Evolutionary conservation across 2,888 invertebrate genomes (phyloP).

Genomic region (Acleris emargana): DNA sequence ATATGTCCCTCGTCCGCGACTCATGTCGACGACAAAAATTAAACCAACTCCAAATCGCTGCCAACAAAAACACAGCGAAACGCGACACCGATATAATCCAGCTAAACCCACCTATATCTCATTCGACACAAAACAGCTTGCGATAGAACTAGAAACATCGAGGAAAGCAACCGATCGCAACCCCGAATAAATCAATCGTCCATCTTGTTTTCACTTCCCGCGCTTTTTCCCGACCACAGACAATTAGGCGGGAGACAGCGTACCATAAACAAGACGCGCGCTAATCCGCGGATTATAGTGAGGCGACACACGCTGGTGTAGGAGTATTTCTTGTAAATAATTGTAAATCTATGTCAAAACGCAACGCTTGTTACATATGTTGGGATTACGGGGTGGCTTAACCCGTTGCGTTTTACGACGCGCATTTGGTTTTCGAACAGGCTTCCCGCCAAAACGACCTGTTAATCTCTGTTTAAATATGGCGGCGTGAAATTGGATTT

Average conservation of each 20-base stretch:
- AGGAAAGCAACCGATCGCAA: constrained; percentile 64
- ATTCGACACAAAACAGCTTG: constrained; percentile 80
- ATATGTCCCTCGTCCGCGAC: constrained; percentile 27
- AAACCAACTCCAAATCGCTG: constrained; percentile 46
- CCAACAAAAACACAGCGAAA: constrained; percentile 74
- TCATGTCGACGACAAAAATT: constrained; percentile 36
- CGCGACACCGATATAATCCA: constrained; percentile 63
- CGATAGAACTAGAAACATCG: constrained; percentile 72
- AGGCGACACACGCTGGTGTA: constrained; percentile 71
- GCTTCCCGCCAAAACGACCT: constrained; percentile 70
- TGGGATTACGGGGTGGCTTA: constrained; percentile 75
- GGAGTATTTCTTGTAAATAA: constrained; percentile 76
- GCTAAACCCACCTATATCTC: constrained; percentile 64
- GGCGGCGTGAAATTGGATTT: constrained; percentile 57
- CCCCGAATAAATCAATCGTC: constrained; percentile 69
- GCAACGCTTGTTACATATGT: constrained; percentile 81
- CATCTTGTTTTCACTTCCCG: constrained; percentile 70
- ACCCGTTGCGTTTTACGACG: constrained; percentile 79
- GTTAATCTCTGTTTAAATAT: constrained; percentile 75
- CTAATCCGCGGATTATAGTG: constrained; percentile 76
- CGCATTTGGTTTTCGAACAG: constrained; percentile 63
- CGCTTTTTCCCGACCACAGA: constrained; percentile 71
- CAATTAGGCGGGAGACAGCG: constrained; percentile 69
- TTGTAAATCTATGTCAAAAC: constrained; percentile 84
- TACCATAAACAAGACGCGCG: constrained; percentile 73